These are phyloP conservation scores for Sinella curviseta DNA, from an alignment of 1,140 invertebrate genomes.

Conservation along the genomic window DNA sequence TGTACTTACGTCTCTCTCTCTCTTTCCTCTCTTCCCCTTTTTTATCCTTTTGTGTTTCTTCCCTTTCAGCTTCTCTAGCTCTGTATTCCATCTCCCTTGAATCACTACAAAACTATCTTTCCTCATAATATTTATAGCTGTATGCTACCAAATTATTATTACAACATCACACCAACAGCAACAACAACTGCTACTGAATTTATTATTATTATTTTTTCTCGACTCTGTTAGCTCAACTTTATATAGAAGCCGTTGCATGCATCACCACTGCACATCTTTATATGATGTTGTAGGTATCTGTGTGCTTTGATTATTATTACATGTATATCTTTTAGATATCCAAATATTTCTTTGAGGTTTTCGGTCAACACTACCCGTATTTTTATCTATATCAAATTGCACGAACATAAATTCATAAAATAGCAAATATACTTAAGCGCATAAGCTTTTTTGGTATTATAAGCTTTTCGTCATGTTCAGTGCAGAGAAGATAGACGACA, in stretches of 20 bases:
- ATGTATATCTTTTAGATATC: slow-evolving; percentile 16
- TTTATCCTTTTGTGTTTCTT: not conserved
- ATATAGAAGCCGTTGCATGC: not conserved
- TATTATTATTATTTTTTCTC: not conserved
- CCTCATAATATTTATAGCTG: not conserved
- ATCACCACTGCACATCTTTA: no score
- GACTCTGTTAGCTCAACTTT: not conserved
- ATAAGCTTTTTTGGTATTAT: no score
- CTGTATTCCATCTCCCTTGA: not conserved
- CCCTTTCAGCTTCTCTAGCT: not conserved
- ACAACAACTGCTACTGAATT: no score
- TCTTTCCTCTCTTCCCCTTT: not conserved
- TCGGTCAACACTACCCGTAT: not conserved
- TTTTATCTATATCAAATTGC: no score
- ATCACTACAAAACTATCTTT: not conserved
- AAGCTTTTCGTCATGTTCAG: no score
- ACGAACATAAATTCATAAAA: no score
- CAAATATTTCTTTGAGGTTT: slow-evolving; percentile 6
- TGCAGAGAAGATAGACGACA: no score
- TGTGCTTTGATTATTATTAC: not conserved
- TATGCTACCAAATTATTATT: not conserved
- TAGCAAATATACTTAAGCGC: no score
- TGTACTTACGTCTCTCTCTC: not conserved
- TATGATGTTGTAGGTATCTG: not conserved
- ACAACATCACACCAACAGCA: not conserved